Evolutionary conservation across 1,140 invertebrate genomes (phyloP).

Genomic region (Meloidogyne hapla): DNA sequence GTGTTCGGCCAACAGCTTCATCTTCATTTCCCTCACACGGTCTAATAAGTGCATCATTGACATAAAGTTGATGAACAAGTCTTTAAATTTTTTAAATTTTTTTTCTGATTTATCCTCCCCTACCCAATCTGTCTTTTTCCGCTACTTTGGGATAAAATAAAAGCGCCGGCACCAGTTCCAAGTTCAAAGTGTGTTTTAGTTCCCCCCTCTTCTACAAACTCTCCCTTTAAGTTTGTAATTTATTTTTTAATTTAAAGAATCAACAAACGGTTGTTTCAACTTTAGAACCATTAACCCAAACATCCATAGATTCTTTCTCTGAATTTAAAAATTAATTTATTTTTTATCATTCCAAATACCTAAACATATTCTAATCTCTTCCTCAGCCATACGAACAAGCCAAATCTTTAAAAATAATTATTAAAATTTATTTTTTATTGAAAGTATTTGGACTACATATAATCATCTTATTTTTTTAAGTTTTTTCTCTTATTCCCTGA

Average conservation of each 20-base stretch:
- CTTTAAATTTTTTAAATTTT: neutral
- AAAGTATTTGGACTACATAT: too few relatives aligned
- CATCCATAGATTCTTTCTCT: constrained; percentile 77
- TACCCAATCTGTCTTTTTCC: constrained; percentile 64
- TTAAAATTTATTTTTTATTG: neutral
- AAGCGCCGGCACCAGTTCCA: constrained; percentile 59
- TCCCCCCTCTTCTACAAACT: constrained; percentile 78
- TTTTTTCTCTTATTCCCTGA: too few relatives aligned
- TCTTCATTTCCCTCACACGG: too few relatives aligned
- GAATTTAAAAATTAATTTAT: constrained; percentile 43
- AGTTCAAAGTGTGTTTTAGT: constrained; percentile 78
- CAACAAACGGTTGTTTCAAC: constrained; percentile 70
- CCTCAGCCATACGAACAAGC: constrained; percentile 67
- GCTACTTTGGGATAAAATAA: constrained; percentile 70
- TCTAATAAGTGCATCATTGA: constrained; percentile 51
- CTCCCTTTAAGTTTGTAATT: constrained; percentile 70
- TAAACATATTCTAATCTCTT: constrained; percentile 71
- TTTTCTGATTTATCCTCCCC: neutral
- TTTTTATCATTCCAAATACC: constrained; percentile 67
- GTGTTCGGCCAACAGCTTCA: too few relatives aligned
- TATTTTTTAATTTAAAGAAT: neutral
- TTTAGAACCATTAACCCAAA: constrained; percentile 77
- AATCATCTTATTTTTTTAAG: too few relatives aligned
- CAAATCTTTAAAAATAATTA: constrained; percentile 69
- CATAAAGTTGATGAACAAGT: constrained; percentile 65